phyloP scores from a whole-genome alignment of 2,797 vertebrate genomes.

The Monodelphis domestica region DNA sequence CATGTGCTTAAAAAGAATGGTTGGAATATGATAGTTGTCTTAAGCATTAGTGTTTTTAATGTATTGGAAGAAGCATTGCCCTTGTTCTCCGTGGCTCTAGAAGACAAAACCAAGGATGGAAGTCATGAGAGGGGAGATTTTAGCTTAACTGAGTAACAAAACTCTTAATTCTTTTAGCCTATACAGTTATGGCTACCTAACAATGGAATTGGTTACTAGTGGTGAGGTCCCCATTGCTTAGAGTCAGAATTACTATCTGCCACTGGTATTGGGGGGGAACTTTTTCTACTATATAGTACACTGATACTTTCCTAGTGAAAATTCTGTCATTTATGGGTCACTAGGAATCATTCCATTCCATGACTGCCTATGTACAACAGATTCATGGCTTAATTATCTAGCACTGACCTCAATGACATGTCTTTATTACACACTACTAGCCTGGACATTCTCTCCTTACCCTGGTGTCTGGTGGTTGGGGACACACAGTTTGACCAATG shows the following conservation, averaged over 20 bases:
- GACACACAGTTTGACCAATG: conserved; percentile 6
- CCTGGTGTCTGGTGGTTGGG: conserved; percentile 8
- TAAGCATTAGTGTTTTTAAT: background rate
- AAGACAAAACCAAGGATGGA: conserved; percentile 3
- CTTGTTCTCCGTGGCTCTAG: background rate
- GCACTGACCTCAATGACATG: background rate
- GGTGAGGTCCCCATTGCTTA: conserved; percentile 6
- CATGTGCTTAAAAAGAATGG: conserved; percentile 1
- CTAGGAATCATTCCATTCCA: background rate
- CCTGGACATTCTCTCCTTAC: background rate
- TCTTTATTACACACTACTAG: background rate
- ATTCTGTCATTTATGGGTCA: background rate
- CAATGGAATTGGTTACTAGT: background rate
- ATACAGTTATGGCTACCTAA: background rate
- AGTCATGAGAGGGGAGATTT: conserved; percentile 32
- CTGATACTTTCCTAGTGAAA: background rate
- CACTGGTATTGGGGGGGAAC: background rate
- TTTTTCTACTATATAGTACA: background rate
- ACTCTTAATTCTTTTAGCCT: conserved; percentile 32
- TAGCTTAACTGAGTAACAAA: conserved; percentile 26
- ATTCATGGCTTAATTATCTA: background rate
- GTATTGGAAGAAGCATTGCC: background rate
- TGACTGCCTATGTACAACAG: background rate
- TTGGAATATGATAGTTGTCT: background rate
- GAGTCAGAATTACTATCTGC: background rate